Evolutionary conservation across 2,113 vertebrate genomes (phyloP).

Genomic region (Ornithorhynchus anatinus): DNA sequence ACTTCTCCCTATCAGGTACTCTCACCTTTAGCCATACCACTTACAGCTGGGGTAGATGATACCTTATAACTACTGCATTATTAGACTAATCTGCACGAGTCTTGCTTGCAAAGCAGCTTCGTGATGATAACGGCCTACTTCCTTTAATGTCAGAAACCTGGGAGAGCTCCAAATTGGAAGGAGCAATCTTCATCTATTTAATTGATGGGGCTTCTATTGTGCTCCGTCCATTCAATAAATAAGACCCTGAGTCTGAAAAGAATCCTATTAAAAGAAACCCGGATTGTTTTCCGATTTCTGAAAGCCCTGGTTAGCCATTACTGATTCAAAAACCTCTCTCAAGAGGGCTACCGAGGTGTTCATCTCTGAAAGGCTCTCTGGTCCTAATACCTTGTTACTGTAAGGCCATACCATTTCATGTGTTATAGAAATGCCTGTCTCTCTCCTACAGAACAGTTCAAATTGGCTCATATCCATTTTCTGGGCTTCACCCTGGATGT

Average conservation of each 20-base stretch:
- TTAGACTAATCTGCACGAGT: neutral
- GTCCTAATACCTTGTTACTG: neutral
- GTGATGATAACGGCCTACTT: neutral
- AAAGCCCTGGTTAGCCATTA: neutral
- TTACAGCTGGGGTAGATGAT: too few species aligned
- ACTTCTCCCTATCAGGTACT: too few species aligned
- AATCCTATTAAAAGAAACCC: constrained; percentile 3
- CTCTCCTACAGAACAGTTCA: constrained; percentile 1
- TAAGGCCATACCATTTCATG: constrained; percentile 13
- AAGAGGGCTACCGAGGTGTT: neutral
- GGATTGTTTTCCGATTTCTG: neutral
- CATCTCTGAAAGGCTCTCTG: neutral
- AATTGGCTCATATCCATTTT: neutral
- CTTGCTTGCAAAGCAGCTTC: neutral
- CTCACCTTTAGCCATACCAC: too few species aligned
- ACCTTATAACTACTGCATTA: neutral
- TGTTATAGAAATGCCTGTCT: neutral
- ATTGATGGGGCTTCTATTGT: neutral
- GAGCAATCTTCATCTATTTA: neutral
- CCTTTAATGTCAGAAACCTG: neutral
- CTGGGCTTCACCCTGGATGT: neutral
- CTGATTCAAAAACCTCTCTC: neutral
- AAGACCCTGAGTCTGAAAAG: constrained; percentile 5
- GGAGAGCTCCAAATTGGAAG: neutral
- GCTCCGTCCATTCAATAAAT: too few species aligned